Percentiles rank a stretch among this genome's conserved stretches.
Evolutionary conservation across 2,113 vertebrate species (phyloP).

Genomic region (Hippocampus guttulatus): DNA sequence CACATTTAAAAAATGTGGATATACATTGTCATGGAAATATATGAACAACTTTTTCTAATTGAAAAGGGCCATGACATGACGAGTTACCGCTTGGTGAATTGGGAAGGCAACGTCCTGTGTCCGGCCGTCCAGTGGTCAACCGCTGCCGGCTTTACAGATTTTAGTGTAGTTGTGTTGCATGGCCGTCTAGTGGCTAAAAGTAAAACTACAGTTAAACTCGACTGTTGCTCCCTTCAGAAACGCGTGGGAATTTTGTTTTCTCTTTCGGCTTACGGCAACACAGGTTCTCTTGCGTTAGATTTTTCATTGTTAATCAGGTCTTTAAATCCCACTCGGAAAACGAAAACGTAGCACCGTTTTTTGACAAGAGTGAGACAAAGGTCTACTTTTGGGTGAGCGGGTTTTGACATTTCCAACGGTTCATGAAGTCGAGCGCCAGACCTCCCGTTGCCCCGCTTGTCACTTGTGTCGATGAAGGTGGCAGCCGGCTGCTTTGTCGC

Average conservation of each 20-base stretch:
- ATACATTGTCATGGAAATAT: no score
- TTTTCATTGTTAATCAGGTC: no score
- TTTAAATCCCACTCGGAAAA: neutral
- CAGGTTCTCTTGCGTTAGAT: neutral
- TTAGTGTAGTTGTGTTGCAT: no score
- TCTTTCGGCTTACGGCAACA: neutral
- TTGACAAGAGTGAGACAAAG: no score
- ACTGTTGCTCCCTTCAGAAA: neutral
- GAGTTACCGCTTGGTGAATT: no score
- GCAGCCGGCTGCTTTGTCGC: slow-evolving; percentile 1
- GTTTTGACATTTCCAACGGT: neutral
- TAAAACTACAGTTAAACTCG: neutral
- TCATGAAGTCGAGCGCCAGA: slow-evolving; percentile 10
- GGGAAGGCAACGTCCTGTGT: no score
- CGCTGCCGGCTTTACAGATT: no score
- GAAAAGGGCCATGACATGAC: neutral
- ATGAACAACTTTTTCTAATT: neutral
- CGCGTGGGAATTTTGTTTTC: neutral
- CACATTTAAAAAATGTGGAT: no score
- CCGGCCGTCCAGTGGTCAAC: no score
- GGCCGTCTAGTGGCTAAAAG: neutral
- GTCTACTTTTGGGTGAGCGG: neutral
- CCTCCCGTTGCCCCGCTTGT: neutral
- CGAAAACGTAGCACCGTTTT: neutral
- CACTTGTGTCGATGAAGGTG: neutral